Conservation (phyloP, 2,797 vertebrate species). For the Semotilus atromaculatus region DNA sequence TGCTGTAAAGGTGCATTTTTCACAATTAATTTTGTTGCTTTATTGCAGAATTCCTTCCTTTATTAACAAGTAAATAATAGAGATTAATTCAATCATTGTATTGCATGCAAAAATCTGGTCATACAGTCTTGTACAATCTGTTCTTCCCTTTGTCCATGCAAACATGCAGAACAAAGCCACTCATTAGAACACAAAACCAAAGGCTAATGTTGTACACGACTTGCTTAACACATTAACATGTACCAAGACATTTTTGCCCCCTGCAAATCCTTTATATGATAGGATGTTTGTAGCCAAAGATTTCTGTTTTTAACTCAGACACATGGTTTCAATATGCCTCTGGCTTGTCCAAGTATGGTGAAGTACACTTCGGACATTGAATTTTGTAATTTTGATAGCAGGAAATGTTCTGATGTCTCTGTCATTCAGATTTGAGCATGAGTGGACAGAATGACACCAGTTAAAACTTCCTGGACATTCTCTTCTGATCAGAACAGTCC, state of each 20-base stretch:
- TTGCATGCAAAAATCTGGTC: constrained; percentile 18
- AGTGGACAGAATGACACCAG: not conserved
- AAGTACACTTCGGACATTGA: not conserved
- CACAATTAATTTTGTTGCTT: not conserved
- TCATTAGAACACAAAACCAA: not conserved
- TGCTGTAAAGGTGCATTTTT: not conserved
- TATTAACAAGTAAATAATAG: not conserved
- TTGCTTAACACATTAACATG: not conserved
- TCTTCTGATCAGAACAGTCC: not conserved
- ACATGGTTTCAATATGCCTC: constrained; percentile 3
- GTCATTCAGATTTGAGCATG: constrained; percentile 17
- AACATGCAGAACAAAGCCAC: not conserved
- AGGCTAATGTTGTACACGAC: not conserved
- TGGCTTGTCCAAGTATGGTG: not conserved
- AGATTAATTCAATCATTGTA: not conserved
- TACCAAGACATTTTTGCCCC: not conserved
- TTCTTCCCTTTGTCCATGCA: not conserved
- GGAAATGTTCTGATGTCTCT: not conserved
- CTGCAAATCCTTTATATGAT: not conserved
- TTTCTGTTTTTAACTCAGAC: constrained; percentile 1
- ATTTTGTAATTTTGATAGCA: not conserved
- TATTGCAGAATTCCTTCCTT: not conserved
- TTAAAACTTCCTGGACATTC: not conserved
- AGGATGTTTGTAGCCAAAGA: not conserved
- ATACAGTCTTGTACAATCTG: not conserved